A percentile compares a stretch with the other conserved stretches of the same genome.
These are phyloP conservation scores for Cyrtorhinus lividipennis DNA, from an alignment of 1,140 invertebrate species.

Conservation along the genomic window DNA sequence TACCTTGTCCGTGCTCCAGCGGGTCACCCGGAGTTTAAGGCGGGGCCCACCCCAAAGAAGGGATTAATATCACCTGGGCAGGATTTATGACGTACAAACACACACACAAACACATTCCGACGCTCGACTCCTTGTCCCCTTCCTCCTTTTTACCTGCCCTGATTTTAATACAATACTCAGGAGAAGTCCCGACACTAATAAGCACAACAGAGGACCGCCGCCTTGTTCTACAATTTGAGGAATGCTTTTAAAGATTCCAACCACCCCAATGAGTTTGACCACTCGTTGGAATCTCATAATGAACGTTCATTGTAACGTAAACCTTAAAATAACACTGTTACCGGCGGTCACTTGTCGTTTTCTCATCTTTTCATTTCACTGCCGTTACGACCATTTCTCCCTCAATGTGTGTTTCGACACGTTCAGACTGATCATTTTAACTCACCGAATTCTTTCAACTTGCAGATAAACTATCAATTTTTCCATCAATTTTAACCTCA, in stretches of 20 bases:
- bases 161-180: conserved; percentile 7
- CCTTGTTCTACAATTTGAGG: conserved; percentile 5
- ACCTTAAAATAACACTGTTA: background rate
- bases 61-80: conserved; percentile 14
- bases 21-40: background rate
- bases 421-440: no score
- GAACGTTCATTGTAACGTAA: background rate
- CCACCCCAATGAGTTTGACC: background rate
- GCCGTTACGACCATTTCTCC: no score
- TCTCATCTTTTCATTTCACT: no score
- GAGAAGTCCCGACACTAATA: background rate
- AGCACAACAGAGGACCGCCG: conserved; percentile 4
- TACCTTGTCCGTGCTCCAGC: background rate
- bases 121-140: background rate
- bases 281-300: background rate
- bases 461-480: no score
- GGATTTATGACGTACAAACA: conserved; percentile 15
- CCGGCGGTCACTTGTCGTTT: no score
- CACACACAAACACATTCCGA: background rate
- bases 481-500: no score
- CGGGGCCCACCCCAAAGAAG: background rate
- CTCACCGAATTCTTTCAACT: no score
- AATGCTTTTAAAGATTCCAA: conserved; percentile 4
- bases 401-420: no score
- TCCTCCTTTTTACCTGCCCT: conserved; percentile 5